A percentile compares a stretch with the other conserved stretches of the same genome.
These are phyloP conservation scores for Adoxophyes honmai DNA, from an alignment of 1,140 invertebrate genomes.

Conservation along the genomic window DNA sequence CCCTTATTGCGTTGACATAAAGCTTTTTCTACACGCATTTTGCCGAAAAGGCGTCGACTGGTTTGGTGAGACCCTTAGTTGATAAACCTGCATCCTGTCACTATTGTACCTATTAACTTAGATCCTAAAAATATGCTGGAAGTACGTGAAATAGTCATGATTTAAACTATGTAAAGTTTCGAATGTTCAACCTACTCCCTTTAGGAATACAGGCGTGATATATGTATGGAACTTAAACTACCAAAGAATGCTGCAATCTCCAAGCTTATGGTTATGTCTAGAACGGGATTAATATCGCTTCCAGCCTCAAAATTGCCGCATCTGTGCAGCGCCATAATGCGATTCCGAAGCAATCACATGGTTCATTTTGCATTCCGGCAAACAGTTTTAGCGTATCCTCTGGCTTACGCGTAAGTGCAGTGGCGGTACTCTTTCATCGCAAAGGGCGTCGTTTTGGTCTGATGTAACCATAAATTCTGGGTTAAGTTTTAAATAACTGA, in stretches of 20 bases:
- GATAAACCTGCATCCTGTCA: too few species aligned
- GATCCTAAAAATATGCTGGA: too few species aligned
- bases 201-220: too few species aligned
- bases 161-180: too few species aligned
- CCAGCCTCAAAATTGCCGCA: slow-evolving; percentile 15
- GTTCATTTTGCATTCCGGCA: slow-evolving; percentile 64
- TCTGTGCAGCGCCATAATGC: slow-evolving; percentile 39
- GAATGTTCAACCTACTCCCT: too few species aligned
- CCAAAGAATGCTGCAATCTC: slow-evolving; percentile 17
- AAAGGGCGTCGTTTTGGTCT: background rate
- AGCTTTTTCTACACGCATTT: too few species aligned
- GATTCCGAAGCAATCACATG: slow-evolving; percentile 65
- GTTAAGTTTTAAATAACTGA: slow-evolving; percentile 6
- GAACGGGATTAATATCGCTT: slow-evolving; percentile 20
- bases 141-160: too few species aligned
- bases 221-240: too few species aligned
- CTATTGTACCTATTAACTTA: too few species aligned
- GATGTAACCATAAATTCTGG: background rate
- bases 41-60: too few species aligned
- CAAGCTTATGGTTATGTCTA: slow-evolving; percentile 16
- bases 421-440: background rate
- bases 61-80: too few species aligned
- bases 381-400: slow-evolving; percentile 43
- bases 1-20: too few species aligned
- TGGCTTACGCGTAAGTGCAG: slow-evolving; percentile 5